Percentiles rank a stretch among this genome's conserved stretches.
These are phyloP conservation scores for Bathybates hornii DNA, from an alignment of 2,113 vertebrate genomes.

Conservation along the genomic window DNA sequence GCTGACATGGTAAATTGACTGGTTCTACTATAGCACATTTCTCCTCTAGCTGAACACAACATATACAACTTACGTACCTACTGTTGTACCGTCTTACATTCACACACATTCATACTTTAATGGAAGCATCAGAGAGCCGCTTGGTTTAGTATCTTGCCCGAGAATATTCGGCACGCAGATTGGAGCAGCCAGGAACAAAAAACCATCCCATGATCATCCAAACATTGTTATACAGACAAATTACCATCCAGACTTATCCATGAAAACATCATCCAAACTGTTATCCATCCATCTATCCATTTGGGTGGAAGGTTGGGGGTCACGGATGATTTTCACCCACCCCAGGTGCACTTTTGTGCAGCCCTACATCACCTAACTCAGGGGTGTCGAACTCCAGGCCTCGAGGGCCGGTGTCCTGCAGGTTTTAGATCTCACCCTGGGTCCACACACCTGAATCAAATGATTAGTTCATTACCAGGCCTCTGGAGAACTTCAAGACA, in stretches of 20 bases:
- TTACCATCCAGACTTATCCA: neutral
- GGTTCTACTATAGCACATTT: neutral
- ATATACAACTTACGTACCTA: accelerated
- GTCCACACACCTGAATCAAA: no score
- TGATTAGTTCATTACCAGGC: no score
- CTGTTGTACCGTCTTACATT: neutral
- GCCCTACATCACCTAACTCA: neutral
- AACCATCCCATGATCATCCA: neutral
- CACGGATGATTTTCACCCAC: neutral
- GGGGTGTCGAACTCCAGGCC: no score
- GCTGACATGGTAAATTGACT: accelerated
- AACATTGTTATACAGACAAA: neutral
- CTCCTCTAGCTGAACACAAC: neutral
- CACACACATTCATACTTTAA: neutral
- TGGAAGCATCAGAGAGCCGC: neutral
- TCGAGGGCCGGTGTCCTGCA: no score
- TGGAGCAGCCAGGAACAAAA: neutral
- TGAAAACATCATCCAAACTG: neutral
- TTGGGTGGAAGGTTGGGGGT: neutral
- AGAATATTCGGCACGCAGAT: neutral
- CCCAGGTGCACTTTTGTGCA: neutral
- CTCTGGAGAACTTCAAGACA: no score
- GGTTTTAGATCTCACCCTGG: no score
- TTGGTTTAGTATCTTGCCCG: neutral
- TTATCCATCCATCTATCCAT: neutral